phyloP scores from a whole-genome alignment of 2,113 vertebrate species.

The Elachura formosa region DNA sequence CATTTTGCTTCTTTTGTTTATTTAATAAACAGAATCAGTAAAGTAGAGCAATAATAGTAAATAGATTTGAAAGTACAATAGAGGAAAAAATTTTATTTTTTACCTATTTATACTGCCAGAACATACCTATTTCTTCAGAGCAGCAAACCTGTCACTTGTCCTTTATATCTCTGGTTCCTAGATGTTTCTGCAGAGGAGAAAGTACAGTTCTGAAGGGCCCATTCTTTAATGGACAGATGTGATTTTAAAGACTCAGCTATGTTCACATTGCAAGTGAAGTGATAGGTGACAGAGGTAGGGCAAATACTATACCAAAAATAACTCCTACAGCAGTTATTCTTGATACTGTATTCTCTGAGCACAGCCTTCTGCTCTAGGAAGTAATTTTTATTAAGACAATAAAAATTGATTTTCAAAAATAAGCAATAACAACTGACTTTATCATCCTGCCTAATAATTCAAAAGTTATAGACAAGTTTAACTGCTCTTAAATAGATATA shows the following conservation, averaged over 20 bases:
- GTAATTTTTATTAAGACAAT: not conserved
- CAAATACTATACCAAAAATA: not conserved
- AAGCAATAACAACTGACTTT: not conserved
- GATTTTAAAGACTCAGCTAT: not conserved
- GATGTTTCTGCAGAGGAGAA: not conserved
- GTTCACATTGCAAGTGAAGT: not conserved
- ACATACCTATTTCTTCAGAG: not conserved
- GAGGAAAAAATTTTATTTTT: not conserved
- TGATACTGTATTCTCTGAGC: not conserved
- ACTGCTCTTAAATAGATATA: not conserved
- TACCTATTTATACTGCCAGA: not conserved
- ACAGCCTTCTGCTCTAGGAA: not conserved
- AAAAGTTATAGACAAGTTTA: not conserved
- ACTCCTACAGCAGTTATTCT: not conserved
- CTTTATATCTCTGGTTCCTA: not conserved
- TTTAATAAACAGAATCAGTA: not conserved
- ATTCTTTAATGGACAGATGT: not conserved
- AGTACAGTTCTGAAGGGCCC: not conserved
- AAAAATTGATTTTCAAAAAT: not conserved
- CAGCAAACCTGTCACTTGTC: not conserved
- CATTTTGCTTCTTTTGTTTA: not conserved
- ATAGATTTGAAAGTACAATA: not conserved
- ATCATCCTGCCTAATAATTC: not conserved
- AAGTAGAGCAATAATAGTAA: not conserved
- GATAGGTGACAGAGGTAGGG: not conserved